Base-by-base conservation (phyloP, 2,888 invertebrate genomes). In the Abrostola triplasia region DNA sequence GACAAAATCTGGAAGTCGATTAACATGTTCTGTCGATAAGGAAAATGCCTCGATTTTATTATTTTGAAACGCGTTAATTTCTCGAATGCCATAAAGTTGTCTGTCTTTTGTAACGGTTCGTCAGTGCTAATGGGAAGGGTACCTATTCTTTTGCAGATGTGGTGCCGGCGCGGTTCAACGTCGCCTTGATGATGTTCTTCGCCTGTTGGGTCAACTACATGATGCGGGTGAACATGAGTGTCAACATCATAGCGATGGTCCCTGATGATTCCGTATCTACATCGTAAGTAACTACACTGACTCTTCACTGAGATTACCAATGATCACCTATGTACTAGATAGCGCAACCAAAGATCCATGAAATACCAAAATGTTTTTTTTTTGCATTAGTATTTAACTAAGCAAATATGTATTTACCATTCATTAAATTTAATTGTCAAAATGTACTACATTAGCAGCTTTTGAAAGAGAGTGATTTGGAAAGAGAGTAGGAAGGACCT, bases 191-290 rank as follows among this genome's bases (percentile, higher is more conserved):
- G 97, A 92, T 97, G 86, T 97, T 97, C 89, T 96, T 97, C 86
- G 96, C 96, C 40, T 97, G 96, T 78, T 96, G 97, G 90, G 95
- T 96, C 75, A 95, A 96, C 78, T 97, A 97, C 90, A 96, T 97
- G 96, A 93, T 97, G 88, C 93, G 97, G 57, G 96, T 97, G 38
- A 97, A 97, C 88, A 96, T 97, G 93, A 97, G 97, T 42, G 96
- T 97, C 74, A 96, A 96, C 83, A 95, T 97, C 75, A 95, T 97
- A 67, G 97, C 96, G 38, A 97, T 97, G 97, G 96, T 96, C 5
- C 93, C 96, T 7, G 93, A 94, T 10, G 84, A 86, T 2, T 64
- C 79, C 9, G 84, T 89, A 12, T 70, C 86, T 12, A 84, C 87
- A 24, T 87, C 92, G 93, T 94, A 60, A 92, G 93, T 92, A 81